Conservation (phyloP, 2,888 invertebrate genomes). For the Alitta virens region DNA sequence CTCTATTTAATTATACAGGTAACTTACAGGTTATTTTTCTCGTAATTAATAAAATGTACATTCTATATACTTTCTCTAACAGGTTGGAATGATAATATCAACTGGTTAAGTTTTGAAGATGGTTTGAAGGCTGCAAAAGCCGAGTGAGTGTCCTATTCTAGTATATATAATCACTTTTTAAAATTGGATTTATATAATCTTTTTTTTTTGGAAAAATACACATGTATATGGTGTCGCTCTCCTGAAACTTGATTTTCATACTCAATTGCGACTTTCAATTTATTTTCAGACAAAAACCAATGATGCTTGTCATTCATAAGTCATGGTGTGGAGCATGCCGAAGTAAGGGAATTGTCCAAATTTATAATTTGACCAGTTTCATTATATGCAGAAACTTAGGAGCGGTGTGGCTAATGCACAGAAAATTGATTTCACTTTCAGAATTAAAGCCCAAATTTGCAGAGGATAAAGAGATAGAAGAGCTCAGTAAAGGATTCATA, state of each 20-base stretch:
- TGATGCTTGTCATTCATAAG: conserved; percentile 69
- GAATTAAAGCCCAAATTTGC: conserved; percentile 66
- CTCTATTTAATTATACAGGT: too few species aligned
- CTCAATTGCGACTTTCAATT: neutral
- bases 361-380: neutral
- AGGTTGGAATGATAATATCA: conserved; percentile 46
- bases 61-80: neutral
- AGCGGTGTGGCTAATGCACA: neutral
- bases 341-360: conserved; percentile 45
- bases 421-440: conserved; percentile 31
- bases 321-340: conserved; percentile 69
- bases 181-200: too few species aligned
- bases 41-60: too few species aligned
- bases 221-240: too few species aligned
- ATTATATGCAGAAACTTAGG: neutral
- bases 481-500: conserved; percentile 65
- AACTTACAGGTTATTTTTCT: too few species aligned
- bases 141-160: conserved; percentile 36
- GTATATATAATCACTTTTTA: too few species aligned
- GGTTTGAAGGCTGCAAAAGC: conserved; percentile 33
- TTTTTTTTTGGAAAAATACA: too few species aligned
- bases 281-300: conserved; percentile 60
- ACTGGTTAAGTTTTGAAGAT: conserved; percentile 42
- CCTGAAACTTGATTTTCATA: too few species aligned
- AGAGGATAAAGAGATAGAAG: conserved; percentile 62